Percentiles rank a stretch among this genome's conserved stretches.
phyloP scores from a whole-genome alignment of 2,113 vertebrate genomes.

The Triplophysa siluroides region DNA sequence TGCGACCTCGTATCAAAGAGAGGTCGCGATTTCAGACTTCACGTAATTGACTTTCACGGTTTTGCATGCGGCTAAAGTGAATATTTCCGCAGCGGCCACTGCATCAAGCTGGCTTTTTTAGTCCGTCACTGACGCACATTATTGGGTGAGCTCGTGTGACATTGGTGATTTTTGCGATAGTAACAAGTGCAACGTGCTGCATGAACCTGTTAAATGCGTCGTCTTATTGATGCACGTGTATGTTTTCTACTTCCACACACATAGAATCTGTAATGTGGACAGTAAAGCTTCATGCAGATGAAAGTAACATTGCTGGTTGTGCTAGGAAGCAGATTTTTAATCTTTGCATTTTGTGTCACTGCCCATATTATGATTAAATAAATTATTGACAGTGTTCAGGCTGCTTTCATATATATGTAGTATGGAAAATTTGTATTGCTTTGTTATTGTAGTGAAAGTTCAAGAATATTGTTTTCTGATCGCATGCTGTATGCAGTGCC shows the following conservation, averaged over 20 bases:
- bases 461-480: no score
- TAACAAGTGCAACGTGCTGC: neutral
- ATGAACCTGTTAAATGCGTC: neutral
- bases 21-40: neutral
- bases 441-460: neutral
- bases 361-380: neutral
- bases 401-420: neutral
- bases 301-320: neutral
- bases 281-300: neutral
- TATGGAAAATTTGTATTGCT: neutral
- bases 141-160: neutral
- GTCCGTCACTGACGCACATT: neutral
- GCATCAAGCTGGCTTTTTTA: neutral
- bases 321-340: neutral
- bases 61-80: conserved; percentile 22
- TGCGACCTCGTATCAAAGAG: neutral
- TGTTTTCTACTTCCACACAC: neutral
- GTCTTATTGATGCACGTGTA: no score
- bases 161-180: neutral
- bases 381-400: neutral
- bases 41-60: conserved; percentile 26
- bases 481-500: neutral
- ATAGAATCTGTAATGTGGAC: neutral
- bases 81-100: conserved; percentile 19
- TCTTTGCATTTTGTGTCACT: no score